Evolutionary conservation across 1,140 invertebrate genomes (phyloP).

Genomic region (Temnothorax curvispinosus): DNA sequence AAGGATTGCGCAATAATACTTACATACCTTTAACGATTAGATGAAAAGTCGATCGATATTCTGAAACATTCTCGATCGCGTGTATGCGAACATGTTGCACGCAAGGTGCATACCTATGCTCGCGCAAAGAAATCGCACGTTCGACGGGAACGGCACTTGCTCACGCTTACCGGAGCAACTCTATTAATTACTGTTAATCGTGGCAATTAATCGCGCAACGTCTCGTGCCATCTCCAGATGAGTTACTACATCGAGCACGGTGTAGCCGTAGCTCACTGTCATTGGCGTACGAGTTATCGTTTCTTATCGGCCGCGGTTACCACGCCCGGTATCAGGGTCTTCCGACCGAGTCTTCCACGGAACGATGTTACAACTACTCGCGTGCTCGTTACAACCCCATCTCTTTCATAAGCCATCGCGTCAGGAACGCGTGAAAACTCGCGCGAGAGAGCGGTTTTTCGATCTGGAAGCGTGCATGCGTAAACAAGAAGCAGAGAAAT

Average conservation of each 20-base stretch:
- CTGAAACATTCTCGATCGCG: neutral
- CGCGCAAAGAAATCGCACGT: constrained; percentile 50
- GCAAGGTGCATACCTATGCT: neutral
- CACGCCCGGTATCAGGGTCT: constrained; percentile 50
- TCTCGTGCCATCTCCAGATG: constrained; percentile 59
- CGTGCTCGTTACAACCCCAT: constrained; percentile 18
- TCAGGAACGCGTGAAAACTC: constrained; percentile 16
- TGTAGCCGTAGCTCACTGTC: constrained; percentile 70
- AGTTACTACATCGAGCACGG: constrained; percentile 64
- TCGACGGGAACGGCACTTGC: constrained; percentile 62
- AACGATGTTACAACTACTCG: constrained; percentile 23
- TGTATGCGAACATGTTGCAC: neutral
- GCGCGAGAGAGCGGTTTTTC: constrained; percentile 37
- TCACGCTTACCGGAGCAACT: constrained; percentile 62
- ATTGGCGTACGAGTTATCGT: constrained; percentile 66
- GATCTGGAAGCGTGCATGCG: neutral
- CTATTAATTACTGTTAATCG: constrained; percentile 84
- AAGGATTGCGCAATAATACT: neutral
- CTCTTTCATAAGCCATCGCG: constrained; percentile 17
- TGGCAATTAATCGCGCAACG: constrained; percentile 78
- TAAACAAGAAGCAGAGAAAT: neutral
- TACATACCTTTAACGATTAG: neutral
- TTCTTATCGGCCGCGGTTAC: constrained; percentile 62
- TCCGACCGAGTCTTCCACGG: constrained; percentile 7
- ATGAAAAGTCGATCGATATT: constrained; percentile 43